These are phyloP conservation scores for Percina caprodes DNA, from an alignment of 2,113 vertebrate genomes.

Conservation along the genomic window DNA sequence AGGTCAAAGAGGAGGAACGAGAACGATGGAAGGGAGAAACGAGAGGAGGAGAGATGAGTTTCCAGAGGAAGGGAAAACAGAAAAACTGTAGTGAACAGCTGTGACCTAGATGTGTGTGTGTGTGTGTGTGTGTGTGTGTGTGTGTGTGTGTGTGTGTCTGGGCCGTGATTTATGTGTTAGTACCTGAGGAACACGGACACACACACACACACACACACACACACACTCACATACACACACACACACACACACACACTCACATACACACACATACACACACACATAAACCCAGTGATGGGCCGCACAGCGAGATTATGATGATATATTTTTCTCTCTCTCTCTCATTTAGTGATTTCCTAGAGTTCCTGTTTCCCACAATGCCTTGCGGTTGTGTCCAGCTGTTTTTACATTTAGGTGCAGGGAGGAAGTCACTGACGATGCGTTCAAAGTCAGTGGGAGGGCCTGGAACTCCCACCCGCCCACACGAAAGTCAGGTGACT, in stretches of 20 bases:
- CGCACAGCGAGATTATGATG: constrained; percentile 21
- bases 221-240: constrained; percentile 36
- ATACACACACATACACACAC: constrained; percentile 11
- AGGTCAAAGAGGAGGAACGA: not conserved
- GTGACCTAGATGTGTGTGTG: constrained; percentile 81
- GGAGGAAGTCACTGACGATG: not conserved
- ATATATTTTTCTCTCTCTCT: not conserved
- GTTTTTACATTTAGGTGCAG: not conserved
- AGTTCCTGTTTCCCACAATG: constrained; percentile 60
- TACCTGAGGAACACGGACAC: constrained; percentile 60
- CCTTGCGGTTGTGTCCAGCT: constrained; percentile 46
- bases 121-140: constrained; percentile 27
- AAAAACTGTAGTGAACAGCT: constrained; percentile 82
- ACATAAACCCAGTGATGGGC: constrained; percentile 24
- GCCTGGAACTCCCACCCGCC: no score
- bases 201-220: constrained; percentile 13
- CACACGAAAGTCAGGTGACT: no score
- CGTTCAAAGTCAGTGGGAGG: not conserved
- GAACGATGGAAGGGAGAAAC: not conserved
- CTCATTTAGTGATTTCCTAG: constrained; percentile 34
- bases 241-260: constrained; percentile 22
- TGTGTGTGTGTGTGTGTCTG: constrained; percentile 43
- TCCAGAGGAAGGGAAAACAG: constrained; percentile 68
- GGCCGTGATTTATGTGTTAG: constrained; percentile 69
- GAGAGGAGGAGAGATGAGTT: constrained; percentile 1